phyloP scores from a whole-genome alignment of 92 coral and sea anemone species.

The Bergia sp. region DNA sequence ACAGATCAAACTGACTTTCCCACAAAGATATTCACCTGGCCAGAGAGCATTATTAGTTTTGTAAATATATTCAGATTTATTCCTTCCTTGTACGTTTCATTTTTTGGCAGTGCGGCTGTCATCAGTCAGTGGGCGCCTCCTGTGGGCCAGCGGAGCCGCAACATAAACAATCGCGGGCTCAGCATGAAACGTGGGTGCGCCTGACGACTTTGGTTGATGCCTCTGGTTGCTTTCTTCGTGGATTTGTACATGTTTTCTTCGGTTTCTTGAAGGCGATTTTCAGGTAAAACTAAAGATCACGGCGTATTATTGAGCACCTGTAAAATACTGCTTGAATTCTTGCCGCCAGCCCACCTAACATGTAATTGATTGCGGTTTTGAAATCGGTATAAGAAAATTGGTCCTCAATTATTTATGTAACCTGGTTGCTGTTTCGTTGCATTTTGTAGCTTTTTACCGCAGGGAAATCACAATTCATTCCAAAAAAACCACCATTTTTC shows the following conservation, averaged over 20 bases:
- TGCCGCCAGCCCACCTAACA: slow-evolving; percentile 7
- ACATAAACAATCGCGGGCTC: slow-evolving; percentile 29
- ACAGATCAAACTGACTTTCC: slow-evolving; percentile 62
- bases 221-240: neutral
- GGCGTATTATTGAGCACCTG: neutral
- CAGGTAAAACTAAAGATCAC: slow-evolving; percentile 21
- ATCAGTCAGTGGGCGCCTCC: slow-evolving; percentile 36
- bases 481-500: neutral
- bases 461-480: neutral
- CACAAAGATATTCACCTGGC: slow-evolving; percentile 89
- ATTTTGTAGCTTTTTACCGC: neutral
- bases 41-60: slow-evolving; percentile 85
- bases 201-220: neutral
- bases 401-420: slow-evolving; percentile 12
- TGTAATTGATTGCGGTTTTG: slow-evolving; percentile 16
- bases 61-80: slow-evolving; percentile 87
- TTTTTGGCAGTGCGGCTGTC: slow-evolving; percentile 52
- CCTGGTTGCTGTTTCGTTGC: neutral
- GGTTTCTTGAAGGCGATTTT: neutral
- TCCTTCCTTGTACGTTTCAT: slow-evolving; percentile 69
- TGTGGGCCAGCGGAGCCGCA: slow-evolving; percentile 36
- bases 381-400: neutral
- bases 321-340: neutral
- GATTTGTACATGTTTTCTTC: too few species aligned
- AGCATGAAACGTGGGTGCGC: neutral